These are phyloP conservation scores for Cabera pusaria DNA, from an alignment of 2,888 invertebrate genomes.

Conservation along the genomic window DNA sequence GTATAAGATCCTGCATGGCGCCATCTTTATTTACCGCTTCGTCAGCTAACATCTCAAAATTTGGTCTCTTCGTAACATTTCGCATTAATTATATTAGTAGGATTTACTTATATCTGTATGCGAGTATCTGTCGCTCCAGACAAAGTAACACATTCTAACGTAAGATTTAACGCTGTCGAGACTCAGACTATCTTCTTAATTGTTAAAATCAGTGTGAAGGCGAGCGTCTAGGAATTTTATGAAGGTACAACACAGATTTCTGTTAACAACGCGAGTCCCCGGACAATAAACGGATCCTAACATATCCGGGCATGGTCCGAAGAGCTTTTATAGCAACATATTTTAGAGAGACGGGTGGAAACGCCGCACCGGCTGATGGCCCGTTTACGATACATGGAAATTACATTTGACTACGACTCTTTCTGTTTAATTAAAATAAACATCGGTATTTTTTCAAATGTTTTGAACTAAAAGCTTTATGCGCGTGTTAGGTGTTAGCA, in stretches of 20 bases:
- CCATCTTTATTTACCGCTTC: no score
- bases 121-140: no score
- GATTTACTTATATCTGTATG: no score
- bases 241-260: slow-evolving; percentile 58
- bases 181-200: slow-evolving; percentile 20
- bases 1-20: no score
- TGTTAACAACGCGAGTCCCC: slow-evolving; percentile 57
- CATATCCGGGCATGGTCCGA: slow-evolving; percentile 67
- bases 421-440: slow-evolving; percentile 31
- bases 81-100: no score
- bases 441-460: no score
- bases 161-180: no score
- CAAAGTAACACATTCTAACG: no score
- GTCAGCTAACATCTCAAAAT: no score
- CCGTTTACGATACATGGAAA: slow-evolving; percentile 56
- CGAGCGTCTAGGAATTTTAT: slow-evolving; percentile 42
- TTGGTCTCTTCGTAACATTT: no score
- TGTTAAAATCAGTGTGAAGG: slow-evolving; percentile 17
- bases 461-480: slow-evolving; percentile 8
- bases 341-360: slow-evolving; percentile 57
- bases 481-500: slow-evolving; percentile 2
- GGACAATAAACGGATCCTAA: slow-evolving; percentile 72
- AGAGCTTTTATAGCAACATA: slow-evolving; percentile 71
- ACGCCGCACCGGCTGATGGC: slow-evolving; percentile 43
- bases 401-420: slow-evolving; percentile 40